phyloP scores from a whole-genome alignment of 2,888 invertebrate species.

The Scaeva pyrastri region DNA sequence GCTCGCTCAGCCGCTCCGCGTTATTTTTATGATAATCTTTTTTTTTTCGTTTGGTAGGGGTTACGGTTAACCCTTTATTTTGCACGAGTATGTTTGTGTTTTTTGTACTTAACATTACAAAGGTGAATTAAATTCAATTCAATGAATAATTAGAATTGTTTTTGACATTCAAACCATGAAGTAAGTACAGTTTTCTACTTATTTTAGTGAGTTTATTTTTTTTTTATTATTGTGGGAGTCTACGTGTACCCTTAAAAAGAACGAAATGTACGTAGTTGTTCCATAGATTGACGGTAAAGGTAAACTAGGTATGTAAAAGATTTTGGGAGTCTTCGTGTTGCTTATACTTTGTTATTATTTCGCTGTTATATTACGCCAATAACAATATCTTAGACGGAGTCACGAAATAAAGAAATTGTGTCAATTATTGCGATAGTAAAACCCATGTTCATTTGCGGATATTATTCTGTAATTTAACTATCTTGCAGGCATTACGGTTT shows the following conservation, averaged over 20 bases:
- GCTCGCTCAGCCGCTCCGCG: conserved; percentile 69
- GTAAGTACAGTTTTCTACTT: conserved; percentile 29
- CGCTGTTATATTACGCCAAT: neutral
- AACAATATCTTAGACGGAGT: no score
- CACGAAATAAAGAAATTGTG: conserved; percentile 1
- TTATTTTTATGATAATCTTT: conserved; percentile 72
- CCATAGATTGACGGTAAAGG: no score
- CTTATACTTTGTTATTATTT: no score
- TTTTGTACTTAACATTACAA: conserved; percentile 59
- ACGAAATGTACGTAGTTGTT: no score
- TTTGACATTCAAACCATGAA: conserved; percentile 28
- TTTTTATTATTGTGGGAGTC: no score
- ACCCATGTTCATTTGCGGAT: no score
- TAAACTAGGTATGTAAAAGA: neutral
- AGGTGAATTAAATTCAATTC: conserved; percentile 45
- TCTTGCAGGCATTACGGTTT: no score
- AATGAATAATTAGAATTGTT: conserved; percentile 25
- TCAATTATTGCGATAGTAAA: conserved; percentile 27
- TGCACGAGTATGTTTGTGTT: no score
- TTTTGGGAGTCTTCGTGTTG: conserved; percentile 5
- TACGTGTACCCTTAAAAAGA: no score
- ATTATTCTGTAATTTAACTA: no score
- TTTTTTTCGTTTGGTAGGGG: conserved; percentile 23
- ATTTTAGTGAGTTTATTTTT: neutral
- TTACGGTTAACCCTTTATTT: conserved; percentile 53